Base-by-base conservation (phyloP, 2,113 vertebrate species). In the Microtus oregoni region DNA sequence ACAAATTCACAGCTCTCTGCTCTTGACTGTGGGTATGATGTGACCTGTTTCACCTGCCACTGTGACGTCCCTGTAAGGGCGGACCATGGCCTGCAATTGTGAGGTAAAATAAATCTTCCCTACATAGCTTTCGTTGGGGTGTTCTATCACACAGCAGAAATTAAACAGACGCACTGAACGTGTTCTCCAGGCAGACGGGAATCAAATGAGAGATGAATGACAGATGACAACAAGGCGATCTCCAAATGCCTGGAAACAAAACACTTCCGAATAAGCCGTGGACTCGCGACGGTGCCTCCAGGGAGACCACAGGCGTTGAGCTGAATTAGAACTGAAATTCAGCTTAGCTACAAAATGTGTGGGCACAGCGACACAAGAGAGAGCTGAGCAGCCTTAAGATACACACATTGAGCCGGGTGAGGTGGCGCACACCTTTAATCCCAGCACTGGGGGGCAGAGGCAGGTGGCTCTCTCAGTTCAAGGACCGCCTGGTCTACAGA, bases 281-380 rank as follows among this genome's bases (percentile, higher is more conserved):
- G 61, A 19, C 61, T 44, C 14, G 32, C 32, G 61, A 44, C 7
- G 26, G 20, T 44, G 82, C 38, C 61, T 44, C 61, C 10, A 44
- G 82, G 58, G 38, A 30, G 19, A 41, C 38, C 26, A 85, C 0
- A 19, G 38, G 28, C 4, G 0, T 5, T 19, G 58, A 65, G 38
- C 38, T 85, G 82, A 44, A 65, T 65, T 65, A 85, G n/a, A 44
- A 41, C 30, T 11, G 9, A 85, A 65, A 35, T 44, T 12, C 4
- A 47, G 11, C 2, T 2, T 17, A 38, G 38, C 8, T 5, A 4
- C 8, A 0, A 65, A 32, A 30, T 20, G 61, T 2, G 7, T 65
- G 38, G 61, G 28, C 38, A 19, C 6, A 7, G n/a, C 24, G 41
- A 17, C 3, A 3, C 24, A 14, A 41, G 26, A 30, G n/a, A 61